Percentiles rank a stretch among this genome's conserved stretches.
Evolutionary conservation across 2,113 vertebrate genomes (phyloP).

Genomic region (Chamaetylas fuelleborni): DNA sequence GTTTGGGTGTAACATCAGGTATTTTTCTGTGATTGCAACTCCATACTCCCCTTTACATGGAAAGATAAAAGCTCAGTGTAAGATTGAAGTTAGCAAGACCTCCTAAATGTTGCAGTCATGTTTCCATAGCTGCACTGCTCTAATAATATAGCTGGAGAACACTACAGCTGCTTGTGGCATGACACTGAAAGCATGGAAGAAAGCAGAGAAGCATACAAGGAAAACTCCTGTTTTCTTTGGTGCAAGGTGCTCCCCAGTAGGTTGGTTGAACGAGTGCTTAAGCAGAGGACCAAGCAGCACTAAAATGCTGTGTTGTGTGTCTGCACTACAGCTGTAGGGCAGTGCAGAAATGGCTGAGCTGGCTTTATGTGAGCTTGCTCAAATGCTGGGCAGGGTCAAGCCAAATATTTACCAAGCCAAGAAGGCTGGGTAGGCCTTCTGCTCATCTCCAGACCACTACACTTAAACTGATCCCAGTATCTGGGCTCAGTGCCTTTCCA

Average conservation of each 20-base stretch:
- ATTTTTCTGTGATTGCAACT: background rate
- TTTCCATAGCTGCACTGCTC: background rate
- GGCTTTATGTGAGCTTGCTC: background rate
- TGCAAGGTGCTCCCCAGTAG: background rate
- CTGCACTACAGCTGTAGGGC: background rate
- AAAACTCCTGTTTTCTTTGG: background rate
- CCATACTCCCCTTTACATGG: background rate
- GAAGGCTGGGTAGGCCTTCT: background rate
- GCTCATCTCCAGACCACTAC: background rate
- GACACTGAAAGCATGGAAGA: background rate
- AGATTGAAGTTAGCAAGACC: background rate
- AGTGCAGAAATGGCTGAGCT: background rate
- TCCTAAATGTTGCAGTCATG: background rate
- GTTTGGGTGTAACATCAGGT: background rate
- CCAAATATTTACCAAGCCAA: background rate
- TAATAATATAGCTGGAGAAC: background rate
- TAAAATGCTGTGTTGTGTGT: rapidly evolving
- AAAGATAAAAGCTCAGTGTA: background rate
- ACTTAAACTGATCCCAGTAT: background rate
- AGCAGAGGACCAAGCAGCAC: background rate
- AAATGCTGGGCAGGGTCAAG: background rate
- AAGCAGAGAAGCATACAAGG: background rate
- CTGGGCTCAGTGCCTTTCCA: background rate
- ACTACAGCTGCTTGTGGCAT: background rate
- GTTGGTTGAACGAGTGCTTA: background rate